Conservation (phyloP, 2,113 vertebrate species). For the Sinocyclocheilus maitianheensis region DNA sequence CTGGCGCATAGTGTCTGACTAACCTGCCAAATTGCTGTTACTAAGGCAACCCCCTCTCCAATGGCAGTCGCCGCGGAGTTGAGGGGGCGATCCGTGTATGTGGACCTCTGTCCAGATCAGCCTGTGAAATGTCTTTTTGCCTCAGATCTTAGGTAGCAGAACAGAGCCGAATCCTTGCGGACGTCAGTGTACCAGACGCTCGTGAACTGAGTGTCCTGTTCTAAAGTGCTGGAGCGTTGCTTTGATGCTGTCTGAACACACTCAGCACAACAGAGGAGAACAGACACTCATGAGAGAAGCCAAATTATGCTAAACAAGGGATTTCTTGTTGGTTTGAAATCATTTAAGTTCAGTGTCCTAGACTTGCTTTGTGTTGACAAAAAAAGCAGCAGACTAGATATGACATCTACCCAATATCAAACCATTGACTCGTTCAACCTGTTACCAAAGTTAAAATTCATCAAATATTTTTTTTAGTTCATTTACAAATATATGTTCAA, state of each 20-base stretch:
- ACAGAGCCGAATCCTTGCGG: background rate
- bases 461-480: too few species aligned
- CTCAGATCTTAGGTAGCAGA: background rate
- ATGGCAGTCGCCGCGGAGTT: background rate
- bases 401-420: background rate
- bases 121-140: background rate
- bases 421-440: background rate
- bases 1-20: slow-evolving; percentile 21
- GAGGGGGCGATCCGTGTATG: slow-evolving; percentile 10
- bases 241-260: slow-evolving; percentile 1
- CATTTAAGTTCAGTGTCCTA: background rate
- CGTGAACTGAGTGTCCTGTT: background rate
- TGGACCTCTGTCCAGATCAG: slow-evolving; percentile 33
- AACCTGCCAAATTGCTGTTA: slow-evolving; percentile 32
- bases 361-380: background rate
- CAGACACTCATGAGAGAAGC: background rate
- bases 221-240: background rate
- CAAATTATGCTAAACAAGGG: too few species aligned
- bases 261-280: too few species aligned
- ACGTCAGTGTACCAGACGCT: background rate
- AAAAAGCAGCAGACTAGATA: background rate
- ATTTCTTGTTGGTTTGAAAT: background rate
- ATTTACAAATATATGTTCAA: too few species aligned
- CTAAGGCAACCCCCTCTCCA: slow-evolving; percentile 34
- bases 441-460: too few species aligned